A percentile compares a stretch with the other conserved stretches of the same genome.
Evolutionary conservation across 2,113 vertebrate species (phyloP).

Genomic region (Boulengeromyrus knoepffleri): DNA sequence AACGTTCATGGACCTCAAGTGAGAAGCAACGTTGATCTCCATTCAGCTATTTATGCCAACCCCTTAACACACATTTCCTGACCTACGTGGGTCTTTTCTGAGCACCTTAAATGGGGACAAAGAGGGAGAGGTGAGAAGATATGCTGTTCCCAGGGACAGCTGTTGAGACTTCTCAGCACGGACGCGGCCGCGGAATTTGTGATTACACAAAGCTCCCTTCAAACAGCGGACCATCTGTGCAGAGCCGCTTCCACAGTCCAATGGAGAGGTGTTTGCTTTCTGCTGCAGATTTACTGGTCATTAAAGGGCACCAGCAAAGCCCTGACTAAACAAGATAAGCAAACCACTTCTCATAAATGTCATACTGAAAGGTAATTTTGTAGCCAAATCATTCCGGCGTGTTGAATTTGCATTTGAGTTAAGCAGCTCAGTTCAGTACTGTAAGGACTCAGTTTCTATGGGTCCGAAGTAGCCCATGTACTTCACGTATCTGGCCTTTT

Average conservation of each 20-base stretch:
- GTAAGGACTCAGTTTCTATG: neutral
- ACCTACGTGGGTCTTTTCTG: neutral
- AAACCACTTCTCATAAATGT: neutral
- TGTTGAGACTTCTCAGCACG: neutral
- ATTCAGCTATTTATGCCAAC: neutral
- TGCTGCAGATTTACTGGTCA: neutral
- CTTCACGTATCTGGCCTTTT: neutral
- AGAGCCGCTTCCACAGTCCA: neutral
- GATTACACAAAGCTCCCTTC: neutral
- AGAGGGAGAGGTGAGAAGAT: neutral
- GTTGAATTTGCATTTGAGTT: neutral
- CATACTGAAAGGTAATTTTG: neutral
- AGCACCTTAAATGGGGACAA: neutral
- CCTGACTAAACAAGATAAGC: slow-evolving; percentile 1
- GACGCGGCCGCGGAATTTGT: neutral
- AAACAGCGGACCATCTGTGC: neutral
- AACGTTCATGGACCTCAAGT: neutral
- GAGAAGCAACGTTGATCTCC: neutral
- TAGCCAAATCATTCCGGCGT: neutral
- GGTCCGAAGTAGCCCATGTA: neutral
- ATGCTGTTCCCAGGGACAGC: neutral
- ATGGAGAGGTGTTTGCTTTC: neutral
- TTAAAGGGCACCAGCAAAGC: neutral
- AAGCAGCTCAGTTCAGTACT: neutral
- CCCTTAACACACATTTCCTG: neutral